Evolutionary conservation across 1,140 invertebrate species (phyloP), one percentile per base, ranked within the genome.

Genomic region (Anoplophora glabripennis): DNA sequence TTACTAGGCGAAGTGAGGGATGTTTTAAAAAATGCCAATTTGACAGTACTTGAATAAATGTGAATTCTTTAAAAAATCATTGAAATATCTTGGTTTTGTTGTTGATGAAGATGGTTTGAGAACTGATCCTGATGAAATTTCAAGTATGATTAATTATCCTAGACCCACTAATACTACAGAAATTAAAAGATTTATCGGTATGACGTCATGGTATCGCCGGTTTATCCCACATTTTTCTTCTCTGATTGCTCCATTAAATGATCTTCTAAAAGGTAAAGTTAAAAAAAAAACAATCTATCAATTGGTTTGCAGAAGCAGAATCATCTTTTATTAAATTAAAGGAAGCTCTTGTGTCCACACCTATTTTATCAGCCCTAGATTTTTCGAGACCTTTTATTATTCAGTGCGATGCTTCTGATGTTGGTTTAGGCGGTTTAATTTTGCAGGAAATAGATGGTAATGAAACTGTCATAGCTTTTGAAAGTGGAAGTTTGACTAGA

Each of bases 121-220:
- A 49, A 49, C 47, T 12, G 47, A 49, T 34, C 47, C 47, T 49
- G 47, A 49, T 12, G 34, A 49, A 36, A 21, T 40, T 5, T 53
- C 51, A 17, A 11, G 8, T 4, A 70, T 64, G 64, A 70, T 53
- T 10, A 51, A 57, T 40, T 61, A 55, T 51, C 53, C 53, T 1
- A 57, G 38, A 35, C 53, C 59, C 4, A 52, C 15, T 7, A 61
- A 15, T 9, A 28, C 18, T 18, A 62, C 61, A 14, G 68, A 77
- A 60, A 18, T 80, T 14, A 64, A 61, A 57, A 49, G 60, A 36
- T 69, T 77, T 71, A 51, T 77, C 37, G 77, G 77, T 5, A 57
- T 77, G 38, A 54, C 67, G 15, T 67, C 68, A 15, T 82, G 75
- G 66, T 81, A 79, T 53, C 64, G 76, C 41, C 64, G 75, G 14